Base-by-base conservation (phyloP, 1,140 invertebrate genomes). In the Musca domestica region DNA sequence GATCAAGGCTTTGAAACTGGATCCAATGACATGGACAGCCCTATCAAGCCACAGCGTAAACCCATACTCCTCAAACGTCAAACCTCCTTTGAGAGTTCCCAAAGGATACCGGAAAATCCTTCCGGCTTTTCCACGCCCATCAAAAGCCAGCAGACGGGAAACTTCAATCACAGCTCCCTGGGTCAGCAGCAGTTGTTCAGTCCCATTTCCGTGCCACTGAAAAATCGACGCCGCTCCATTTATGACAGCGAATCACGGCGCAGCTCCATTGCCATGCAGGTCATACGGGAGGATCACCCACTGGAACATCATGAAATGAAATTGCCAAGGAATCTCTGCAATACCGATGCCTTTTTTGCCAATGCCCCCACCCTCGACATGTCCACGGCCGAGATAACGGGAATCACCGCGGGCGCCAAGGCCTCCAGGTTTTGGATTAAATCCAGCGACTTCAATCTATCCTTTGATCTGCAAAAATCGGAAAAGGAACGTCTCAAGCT, bases 1-100 rank as follows among this genome's bases (percentile, higher is more conserved):
- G 77, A 80, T 67, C 77, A 77, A 66, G 77, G 77, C 23, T 80
- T 80, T 22, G 77, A 80, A 67, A 80, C 77, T 0, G 76, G 74
- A 64, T 76, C 77, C 2, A 80, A 79, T 25, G 74, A 77, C 46
- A 68, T 73, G 9, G 76, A 77, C 3, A 56, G 52, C 17, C 52
- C 52, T 1, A 15, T 56, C 14, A 56, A 27, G 14, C 2, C 23
- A 15, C 23, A 41, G 34, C 34, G 34, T 10, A 41, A 41, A 41
- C 34, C 34, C 34, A 9, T 41, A n/a, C n/a, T n/a, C 5, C 10
- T 41, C 4, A 5, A 10, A 12, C 4, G 34, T 2, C 4, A 41
- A 9, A 10, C 34, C 12, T 41, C 34, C 5, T 10, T 41, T 41
- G 34, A 41, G 10, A 5, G 34, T 12, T 9, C 5, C 5, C 34